phyloP scores from a whole-genome alignment of 2,888 invertebrate species.

The Acronicta alni region DNA sequence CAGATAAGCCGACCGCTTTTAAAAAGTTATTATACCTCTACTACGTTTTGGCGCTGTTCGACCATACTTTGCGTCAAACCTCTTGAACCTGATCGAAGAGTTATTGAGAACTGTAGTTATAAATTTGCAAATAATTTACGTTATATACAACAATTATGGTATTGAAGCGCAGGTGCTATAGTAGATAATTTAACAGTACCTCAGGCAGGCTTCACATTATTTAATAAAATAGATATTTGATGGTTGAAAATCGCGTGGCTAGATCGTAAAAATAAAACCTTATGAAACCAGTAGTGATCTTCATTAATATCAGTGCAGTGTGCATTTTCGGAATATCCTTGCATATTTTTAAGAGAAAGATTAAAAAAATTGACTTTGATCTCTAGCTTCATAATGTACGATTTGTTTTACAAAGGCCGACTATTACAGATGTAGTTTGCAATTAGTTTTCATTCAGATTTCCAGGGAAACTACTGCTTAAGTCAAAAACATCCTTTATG shows the following conservation, averaged over 20 bases:
- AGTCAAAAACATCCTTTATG: constrained; percentile 35
- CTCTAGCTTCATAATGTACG: constrained; percentile 9
- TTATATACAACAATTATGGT: background rate
- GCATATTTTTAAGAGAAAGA: background rate
- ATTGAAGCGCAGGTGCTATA: constrained; percentile 27
- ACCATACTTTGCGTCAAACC: constrained; percentile 22
- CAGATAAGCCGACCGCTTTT: constrained; percentile 74
- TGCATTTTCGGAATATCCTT: constrained; percentile 7
- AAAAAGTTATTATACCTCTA: constrained; percentile 65
- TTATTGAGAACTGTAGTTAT: constrained; percentile 21
- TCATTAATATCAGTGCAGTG: constrained; percentile 3
- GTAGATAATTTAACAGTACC: constrained; percentile 32
- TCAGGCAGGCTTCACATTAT: constrained; percentile 21
- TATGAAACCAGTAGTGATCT: constrained; percentile 10
- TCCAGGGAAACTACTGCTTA: constrained; percentile 38
- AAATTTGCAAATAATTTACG: constrained; percentile 20
- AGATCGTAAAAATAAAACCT: constrained; percentile 7
- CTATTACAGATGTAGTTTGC: constrained; percentile 43
- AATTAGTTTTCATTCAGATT: constrained; percentile 38
- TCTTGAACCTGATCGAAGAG: constrained; percentile 31
- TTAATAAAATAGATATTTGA: constrained; percentile 44
- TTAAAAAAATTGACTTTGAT: background rate
- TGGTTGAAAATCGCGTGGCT: constrained; percentile 19
- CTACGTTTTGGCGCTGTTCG: constrained; percentile 55
- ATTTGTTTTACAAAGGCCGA: constrained; percentile 42